Conservation (phyloP, 2,888 invertebrate species). For the Drosophila mayaguana region DNA sequence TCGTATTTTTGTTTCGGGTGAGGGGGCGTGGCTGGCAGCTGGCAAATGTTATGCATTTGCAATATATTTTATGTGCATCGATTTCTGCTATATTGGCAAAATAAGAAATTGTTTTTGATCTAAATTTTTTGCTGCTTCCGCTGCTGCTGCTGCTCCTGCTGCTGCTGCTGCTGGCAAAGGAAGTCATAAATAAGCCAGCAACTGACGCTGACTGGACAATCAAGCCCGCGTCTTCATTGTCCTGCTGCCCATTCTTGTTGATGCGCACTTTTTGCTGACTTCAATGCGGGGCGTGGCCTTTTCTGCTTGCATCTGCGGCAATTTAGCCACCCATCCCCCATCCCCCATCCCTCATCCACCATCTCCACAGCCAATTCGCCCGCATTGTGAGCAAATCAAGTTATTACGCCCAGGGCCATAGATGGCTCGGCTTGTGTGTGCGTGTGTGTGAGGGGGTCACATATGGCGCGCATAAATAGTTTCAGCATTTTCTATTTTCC, state of each 20-base stretch:
- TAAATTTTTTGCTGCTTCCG: conserved; percentile 36
- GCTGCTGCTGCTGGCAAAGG: conserved; percentile 54
- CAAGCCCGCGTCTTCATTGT: conserved; percentile 56
- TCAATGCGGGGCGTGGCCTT: conserved; percentile 55
- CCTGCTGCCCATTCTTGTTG: conserved; percentile 24
- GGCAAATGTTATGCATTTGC: conserved; percentile 54
- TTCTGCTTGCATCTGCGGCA: conserved; percentile 72
- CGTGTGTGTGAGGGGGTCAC: conserved; percentile 55
- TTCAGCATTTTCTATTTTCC: conserved; percentile 68
- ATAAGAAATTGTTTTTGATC: conserved; percentile 61
- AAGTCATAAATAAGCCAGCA: conserved; percentile 76
- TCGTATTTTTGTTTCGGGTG: conserved; percentile 8
- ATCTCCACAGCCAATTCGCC: conserved; percentile 44
- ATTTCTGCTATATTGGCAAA: conserved; percentile 76
- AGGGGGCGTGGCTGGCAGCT: conserved; percentile 50
- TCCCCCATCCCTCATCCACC: background rate
- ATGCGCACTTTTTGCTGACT: conserved; percentile 47
- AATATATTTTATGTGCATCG: conserved; percentile 69
- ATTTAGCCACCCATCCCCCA: conserved; percentile 24
- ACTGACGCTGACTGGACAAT: conserved; percentile 74
- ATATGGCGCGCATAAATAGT: conserved; percentile 79
- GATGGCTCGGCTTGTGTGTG: conserved; percentile 15
- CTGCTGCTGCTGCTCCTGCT: conserved; percentile 20
- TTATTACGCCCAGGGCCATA: conserved; percentile 61
- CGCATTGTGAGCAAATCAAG: conserved; percentile 78